Percentiles rank a stretch among this genome's conserved stretches.
Evolutionary conservation across 1,140 invertebrate species (phyloP).

Genomic region (Calycopis cecrops): DNA sequence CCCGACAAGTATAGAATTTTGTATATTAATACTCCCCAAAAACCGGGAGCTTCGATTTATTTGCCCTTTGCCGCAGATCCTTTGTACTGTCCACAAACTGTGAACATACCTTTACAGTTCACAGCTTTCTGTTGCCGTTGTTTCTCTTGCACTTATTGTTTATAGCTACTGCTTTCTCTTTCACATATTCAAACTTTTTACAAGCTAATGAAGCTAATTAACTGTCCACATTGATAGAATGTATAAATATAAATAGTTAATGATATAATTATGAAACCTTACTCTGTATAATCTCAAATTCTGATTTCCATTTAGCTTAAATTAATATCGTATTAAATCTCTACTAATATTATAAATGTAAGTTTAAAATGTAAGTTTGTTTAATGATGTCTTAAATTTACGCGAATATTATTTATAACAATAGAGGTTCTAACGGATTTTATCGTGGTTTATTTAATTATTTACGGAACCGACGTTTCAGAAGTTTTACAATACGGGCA

Average conservation of each 20-base stretch:
- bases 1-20: too few relatives aligned
- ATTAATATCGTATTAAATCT: too few relatives aligned
- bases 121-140: slow-evolving; percentile 25
- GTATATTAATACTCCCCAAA: slow-evolving; percentile 21
- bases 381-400: too few relatives aligned
- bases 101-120: slow-evolving; percentile 43
- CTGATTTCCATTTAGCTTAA: too few relatives aligned
- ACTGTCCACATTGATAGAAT: slow-evolving; percentile 10
- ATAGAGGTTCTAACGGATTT: too few relatives aligned
- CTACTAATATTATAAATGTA: too few relatives aligned
- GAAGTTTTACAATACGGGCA: too few relatives aligned
- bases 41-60: slow-evolving; percentile 16
- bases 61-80: slow-evolving; percentile 34
- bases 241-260: background rate
- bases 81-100: slow-evolving; percentile 50
- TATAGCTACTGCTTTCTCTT: slow-evolving; percentile 7
- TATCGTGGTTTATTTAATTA: too few relatives aligned
- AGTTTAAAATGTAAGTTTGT: too few relatives aligned
- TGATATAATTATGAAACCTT: background rate
- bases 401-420: slow-evolving; percentile 1
- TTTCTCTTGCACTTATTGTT: slow-evolving; percentile 6
- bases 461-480: too few relatives aligned
- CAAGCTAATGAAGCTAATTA: slow-evolving; percentile 26
- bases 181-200: slow-evolving; percentile 22
- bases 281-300: background rate